phyloP scores from a whole-genome alignment of 2,113 vertebrate genomes.

The Hippocampus guttulatus region DNA sequence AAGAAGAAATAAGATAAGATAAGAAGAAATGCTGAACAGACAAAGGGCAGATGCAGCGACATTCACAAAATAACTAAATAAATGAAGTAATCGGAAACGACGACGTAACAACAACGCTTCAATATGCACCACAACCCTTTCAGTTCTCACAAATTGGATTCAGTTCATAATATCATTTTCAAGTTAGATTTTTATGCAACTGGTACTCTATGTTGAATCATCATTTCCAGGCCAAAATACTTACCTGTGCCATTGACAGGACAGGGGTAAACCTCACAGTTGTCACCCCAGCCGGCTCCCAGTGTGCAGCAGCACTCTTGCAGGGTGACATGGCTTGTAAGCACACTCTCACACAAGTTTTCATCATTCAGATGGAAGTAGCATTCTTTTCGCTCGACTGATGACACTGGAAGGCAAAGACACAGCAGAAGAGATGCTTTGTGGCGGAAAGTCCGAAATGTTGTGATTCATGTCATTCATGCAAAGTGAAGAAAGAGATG shows the following conservation, averaged over 20 bases:
- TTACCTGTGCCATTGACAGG: constrained; percentile 86
- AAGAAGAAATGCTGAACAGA: no score
- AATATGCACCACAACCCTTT: neutral
- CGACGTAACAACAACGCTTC: neutral
- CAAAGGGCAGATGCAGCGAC: neutral
- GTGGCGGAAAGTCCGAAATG: neutral
- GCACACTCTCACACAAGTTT: constrained; percentile 93
- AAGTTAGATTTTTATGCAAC: neutral
- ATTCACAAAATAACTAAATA: neutral
- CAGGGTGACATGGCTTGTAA: constrained; percentile 87
- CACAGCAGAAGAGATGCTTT: neutral
- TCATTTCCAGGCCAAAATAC: neutral
- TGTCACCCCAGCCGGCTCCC: constrained; percentile 96
- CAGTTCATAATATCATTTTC: neutral
- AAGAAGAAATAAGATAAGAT: no score
- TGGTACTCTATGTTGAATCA: neutral
- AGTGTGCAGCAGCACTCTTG: constrained; percentile 96
- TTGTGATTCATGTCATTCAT: neutral
- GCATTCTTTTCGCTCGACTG: constrained; percentile 89
- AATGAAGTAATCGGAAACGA: no score
- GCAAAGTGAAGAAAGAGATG: neutral
- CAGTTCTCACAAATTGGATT: neutral
- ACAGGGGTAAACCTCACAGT: constrained; percentile 95
- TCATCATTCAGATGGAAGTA: constrained; percentile 90
- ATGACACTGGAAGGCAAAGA: constrained; percentile 20